phyloP scores from a whole-genome alignment of 2,888 invertebrate genomes.

The Rambutsinella grinnellia region DNA sequence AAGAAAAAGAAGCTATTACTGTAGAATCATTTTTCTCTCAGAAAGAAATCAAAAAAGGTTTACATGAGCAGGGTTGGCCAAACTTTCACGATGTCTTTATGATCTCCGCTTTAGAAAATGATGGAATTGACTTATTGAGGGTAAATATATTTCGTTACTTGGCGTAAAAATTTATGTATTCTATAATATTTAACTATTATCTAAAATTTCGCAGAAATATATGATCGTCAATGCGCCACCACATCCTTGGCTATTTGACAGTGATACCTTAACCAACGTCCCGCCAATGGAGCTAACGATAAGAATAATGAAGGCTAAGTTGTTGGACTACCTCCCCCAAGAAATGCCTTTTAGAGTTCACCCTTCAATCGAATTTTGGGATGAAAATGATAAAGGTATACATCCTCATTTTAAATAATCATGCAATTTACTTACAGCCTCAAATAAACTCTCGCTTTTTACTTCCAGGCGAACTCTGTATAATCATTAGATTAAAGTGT shows the following conservation, averaged over 20 bases:
- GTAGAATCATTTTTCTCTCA: too few species aligned
- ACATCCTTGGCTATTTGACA: slow-evolving; percentile 78
- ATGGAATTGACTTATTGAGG: slow-evolving; percentile 80
- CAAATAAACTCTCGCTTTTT: neutral
- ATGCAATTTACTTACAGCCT: neutral
- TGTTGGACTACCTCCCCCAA: slow-evolving; percentile 85
- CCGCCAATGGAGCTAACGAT: slow-evolving; percentile 78
- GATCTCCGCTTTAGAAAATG: slow-evolving; percentile 86
- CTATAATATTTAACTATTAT: neutral
- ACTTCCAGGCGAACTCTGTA: slow-evolving; percentile 72
- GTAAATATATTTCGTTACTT: slow-evolving; percentile 70
- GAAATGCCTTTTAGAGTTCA: slow-evolving; percentile 88
- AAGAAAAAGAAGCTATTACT: neutral
- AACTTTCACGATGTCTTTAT: slow-evolving; percentile 90
- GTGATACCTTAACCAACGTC: slow-evolving; percentile 81
- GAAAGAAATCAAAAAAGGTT: slow-evolving; percentile 43
- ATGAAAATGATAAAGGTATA: slow-evolving; percentile 66
- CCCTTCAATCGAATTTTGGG: slow-evolving; percentile 75
- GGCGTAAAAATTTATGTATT: neutral
- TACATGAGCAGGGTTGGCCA: slow-evolving; percentile 74
- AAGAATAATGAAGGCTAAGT: slow-evolving; percentile 83
- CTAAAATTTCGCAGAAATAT: slow-evolving; percentile 74
- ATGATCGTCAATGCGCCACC: slow-evolving; percentile 78
- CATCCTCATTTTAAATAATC: neutral
- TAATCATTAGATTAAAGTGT: slow-evolving; percentile 77